Conservation (phyloP, 2,888 invertebrate species). For the Acrobasis repandana region DNA sequence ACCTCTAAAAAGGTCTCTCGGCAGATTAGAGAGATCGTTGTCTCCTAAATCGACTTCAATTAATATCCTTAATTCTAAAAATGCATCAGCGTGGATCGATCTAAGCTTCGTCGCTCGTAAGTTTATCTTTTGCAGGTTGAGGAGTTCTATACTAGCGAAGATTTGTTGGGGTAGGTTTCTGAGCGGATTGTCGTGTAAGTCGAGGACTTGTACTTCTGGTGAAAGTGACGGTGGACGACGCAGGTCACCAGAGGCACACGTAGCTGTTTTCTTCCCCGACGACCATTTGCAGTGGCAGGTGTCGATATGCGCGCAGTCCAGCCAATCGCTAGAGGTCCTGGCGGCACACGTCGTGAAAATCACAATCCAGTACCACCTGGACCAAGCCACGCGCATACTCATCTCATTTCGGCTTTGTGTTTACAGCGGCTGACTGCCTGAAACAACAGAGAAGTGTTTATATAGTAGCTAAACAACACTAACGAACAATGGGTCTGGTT, state of each 20-base stretch:
- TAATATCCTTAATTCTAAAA: slow-evolving; percentile 91
- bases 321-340: slow-evolving; percentile 88
- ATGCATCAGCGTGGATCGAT: slow-evolving; percentile 92
- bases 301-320: slow-evolving; percentile 91
- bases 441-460: slow-evolving; percentile 66
- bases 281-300: slow-evolving; percentile 96
- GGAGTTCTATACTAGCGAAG: slow-evolving; percentile 89
- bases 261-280: slow-evolving; percentile 94
- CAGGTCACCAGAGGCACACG: slow-evolving; percentile 91
- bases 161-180: slow-evolving; percentile 89
- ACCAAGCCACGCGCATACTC: slow-evolving; percentile 82
- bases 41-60: slow-evolving; percentile 94
- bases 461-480: slow-evolving; percentile 56
- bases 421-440: slow-evolving; percentile 79
- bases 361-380: slow-evolving; percentile 80
- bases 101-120: slow-evolving; percentile 89
- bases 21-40: slow-evolving; percentile 88
- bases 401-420: slow-evolving; percentile 79
- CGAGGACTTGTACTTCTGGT: slow-evolving; percentile 86
- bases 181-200: slow-evolving; percentile 91
- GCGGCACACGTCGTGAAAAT: slow-evolving; percentile 78
- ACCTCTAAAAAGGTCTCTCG: slow-evolving; percentile 91
- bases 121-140: slow-evolving; percentile 93
- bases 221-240: slow-evolving; percentile 87
- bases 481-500: slow-evolving; percentile 39